Percentiles rank a stretch among this genome's conserved stretches.
Conservation (phyloP, 2,797 vertebrate species). For the Sebastes elongatus region DNA sequence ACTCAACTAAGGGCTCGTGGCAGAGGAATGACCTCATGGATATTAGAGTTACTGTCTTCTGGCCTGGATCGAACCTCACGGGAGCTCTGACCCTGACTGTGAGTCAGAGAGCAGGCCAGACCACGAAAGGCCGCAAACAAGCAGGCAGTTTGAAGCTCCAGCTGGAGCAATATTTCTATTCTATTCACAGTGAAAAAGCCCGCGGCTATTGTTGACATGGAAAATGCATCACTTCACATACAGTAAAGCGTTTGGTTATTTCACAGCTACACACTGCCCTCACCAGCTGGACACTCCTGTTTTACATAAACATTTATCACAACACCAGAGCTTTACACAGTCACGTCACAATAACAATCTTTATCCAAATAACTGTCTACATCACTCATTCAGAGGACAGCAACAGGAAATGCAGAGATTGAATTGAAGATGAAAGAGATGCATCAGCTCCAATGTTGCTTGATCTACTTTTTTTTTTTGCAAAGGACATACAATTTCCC, state of each 20-base stretch:
- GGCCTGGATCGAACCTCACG: conserved; percentile 26
- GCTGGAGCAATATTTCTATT: background rate
- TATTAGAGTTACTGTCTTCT: conserved; percentile 52
- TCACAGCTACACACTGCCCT: background rate
- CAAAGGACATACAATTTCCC: background rate
- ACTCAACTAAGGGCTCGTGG: conserved; percentile 36
- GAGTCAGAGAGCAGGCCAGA: conserved; percentile 23
- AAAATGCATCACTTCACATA: conserved; percentile 1
- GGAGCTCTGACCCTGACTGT: conserved; percentile 25
- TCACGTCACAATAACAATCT: background rate
- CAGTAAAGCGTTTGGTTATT: background rate
- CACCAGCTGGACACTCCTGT: background rate
- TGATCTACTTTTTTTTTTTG: background rate
- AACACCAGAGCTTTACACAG: background rate
- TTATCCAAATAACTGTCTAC: background rate
- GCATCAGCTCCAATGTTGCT: background rate
- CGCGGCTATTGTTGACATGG: background rate
- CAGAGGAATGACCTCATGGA: conserved; percentile 60
- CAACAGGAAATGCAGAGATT: background rate
- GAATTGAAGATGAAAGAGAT: background rate
- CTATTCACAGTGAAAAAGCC: background rate
- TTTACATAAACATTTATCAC: background rate
- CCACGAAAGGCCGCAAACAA: conserved; percentile 31
- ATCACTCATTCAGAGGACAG: background rate
- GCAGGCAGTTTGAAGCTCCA: conserved; percentile 4